A percentile compares a stretch with the other conserved stretches of the same genome.
phyloP scores from a whole-genome alignment of 2,797 vertebrate genomes.

The Choloepus didactylus region DNA sequence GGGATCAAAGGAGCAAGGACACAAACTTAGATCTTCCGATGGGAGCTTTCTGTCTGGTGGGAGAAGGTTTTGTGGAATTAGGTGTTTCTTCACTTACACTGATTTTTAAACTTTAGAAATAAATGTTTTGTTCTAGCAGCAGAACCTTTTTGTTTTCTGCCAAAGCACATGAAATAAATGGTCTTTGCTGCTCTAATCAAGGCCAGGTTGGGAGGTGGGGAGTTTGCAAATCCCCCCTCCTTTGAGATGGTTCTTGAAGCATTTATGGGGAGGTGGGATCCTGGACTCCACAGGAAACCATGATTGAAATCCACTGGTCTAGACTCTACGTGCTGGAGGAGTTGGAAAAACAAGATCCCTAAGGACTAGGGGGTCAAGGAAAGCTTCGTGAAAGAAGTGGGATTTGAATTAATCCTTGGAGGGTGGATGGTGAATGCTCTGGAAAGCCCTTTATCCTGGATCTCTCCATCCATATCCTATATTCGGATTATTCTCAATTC shows the following conservation, averaged over 20 bases:
- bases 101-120: no score
- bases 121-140: conserved; percentile 5
- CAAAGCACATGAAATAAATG: background rate
- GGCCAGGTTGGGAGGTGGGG: background rate
- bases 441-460: background rate
- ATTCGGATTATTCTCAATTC: background rate
- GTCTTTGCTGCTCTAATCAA: background rate
- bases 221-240: background rate
- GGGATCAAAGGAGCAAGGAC: no score
- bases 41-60: no score
- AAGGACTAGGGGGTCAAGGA: background rate
- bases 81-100: no score
- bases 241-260: background rate
- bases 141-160: background rate
- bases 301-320: background rate
- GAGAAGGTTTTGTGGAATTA: no score
- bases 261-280: background rate
- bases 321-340: background rate
- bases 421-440: background rate
- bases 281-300: background rate
- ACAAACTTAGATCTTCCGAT: no score
- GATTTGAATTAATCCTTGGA: background rate
- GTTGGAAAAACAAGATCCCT: background rate
- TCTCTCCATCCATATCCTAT: background rate
- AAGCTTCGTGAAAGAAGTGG: background rate